A percentile compares a stretch with the other conserved stretches of the same genome.
Conservation (phyloP, 1,140 invertebrate genomes). For the Augochlora pura region DNA sequence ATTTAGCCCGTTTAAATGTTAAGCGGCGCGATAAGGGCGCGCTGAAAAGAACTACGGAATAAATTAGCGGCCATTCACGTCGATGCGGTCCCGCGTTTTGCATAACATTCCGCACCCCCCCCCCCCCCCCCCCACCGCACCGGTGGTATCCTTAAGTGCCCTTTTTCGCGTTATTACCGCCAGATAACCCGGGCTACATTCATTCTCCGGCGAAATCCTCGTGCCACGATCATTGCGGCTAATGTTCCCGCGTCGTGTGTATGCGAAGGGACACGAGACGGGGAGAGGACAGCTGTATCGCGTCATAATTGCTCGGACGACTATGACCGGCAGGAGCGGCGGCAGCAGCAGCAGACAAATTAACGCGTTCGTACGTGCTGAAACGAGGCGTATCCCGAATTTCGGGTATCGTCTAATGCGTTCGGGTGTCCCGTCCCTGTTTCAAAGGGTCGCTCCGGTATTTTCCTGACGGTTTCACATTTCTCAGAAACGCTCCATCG, state of each 20-base stretch:
- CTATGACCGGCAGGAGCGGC: too few species aligned
- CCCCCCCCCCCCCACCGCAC: too few species aligned
- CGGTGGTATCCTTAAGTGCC: slow-evolving; percentile 61
- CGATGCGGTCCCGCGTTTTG: slow-evolving; percentile 51
- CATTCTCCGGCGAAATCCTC: slow-evolving; percentile 54
- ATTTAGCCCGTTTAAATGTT: slow-evolving; percentile 47
- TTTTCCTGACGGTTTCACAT: too few species aligned
- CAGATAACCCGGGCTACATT: slow-evolving; percentile 61
- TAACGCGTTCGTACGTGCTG: neutral
- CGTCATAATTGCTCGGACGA: neutral
- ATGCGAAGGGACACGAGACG: slow-evolving; percentile 30
- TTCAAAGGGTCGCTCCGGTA: too few species aligned
- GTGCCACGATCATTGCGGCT: slow-evolving; percentile 55
- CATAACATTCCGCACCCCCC: slow-evolving; percentile 61
- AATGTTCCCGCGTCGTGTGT: slow-evolving; percentile 48
- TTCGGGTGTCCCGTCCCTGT: too few species aligned
- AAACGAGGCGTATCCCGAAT: too few species aligned
- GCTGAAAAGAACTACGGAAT: slow-evolving; percentile 41
- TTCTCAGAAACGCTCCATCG: too few species aligned
- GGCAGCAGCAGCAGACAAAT: too few species aligned
- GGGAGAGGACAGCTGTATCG: slow-evolving; percentile 3
- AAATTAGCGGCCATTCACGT: slow-evolving; percentile 56
- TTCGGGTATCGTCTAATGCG: too few species aligned
- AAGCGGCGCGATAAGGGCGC: slow-evolving; percentile 32
- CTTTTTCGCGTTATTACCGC: slow-evolving; percentile 65